Evolutionary conservation across 2,113 vertebrate species (phyloP).

Genomic region (Lasiurus cinereus): DNA sequence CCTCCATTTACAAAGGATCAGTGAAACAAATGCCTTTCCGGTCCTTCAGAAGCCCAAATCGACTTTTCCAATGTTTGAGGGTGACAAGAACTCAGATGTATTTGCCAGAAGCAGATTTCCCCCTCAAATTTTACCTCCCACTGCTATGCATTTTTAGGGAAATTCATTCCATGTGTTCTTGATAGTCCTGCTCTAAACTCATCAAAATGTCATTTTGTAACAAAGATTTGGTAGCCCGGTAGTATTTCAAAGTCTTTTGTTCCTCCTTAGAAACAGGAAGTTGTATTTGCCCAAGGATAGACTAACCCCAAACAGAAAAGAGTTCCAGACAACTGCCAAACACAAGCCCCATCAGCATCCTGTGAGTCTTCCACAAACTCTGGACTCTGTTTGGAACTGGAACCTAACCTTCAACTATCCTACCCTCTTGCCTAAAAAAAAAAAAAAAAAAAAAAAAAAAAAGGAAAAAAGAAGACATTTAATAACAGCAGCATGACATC

Average conservation of each 20-base stretch:
- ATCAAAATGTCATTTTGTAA: constrained; percentile 31
- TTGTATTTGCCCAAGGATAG: constrained; percentile 24
- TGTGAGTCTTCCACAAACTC: not conserved
- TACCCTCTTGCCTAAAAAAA: not conserved
- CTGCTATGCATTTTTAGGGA: constrained; percentile 33
- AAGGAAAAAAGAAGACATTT: not conserved
- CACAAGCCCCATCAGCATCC: not conserved
- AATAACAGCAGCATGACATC: not conserved
- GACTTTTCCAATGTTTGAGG: not conserved
- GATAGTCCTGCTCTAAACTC: not conserved
- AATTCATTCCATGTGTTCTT: constrained; percentile 40
- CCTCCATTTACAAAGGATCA: not conserved
- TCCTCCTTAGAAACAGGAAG: constrained; percentile 6
- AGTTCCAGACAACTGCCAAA: not conserved
- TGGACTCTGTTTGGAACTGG: not conserved
- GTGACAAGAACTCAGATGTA: not conserved
- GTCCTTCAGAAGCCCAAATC: not conserved
- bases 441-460: too few species aligned
- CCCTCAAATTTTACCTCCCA: constrained; percentile 30
- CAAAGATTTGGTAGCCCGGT: constrained; percentile 29
- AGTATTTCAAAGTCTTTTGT: constrained; percentile 40
- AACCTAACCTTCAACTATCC: not conserved
- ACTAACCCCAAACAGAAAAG: not conserved
- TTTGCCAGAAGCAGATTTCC: constrained; percentile 13
- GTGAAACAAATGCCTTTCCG: not conserved